Conservation (phyloP, 92 coral and sea anemone genomes). For the Palythoa caribaeorum region DNA sequence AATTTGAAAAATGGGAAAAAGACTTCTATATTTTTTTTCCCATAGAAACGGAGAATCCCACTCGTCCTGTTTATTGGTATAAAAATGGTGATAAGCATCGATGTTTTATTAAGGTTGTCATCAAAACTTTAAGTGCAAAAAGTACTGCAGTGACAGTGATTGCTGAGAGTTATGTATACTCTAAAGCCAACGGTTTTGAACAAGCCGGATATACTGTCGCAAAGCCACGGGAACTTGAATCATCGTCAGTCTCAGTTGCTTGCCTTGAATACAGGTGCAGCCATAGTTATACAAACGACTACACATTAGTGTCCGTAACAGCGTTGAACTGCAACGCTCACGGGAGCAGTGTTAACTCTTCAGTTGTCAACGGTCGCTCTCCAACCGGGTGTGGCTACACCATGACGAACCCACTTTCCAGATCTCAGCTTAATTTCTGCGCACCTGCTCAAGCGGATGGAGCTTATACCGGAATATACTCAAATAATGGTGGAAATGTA, state of each 20-base stretch:
- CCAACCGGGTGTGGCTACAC: background rate
- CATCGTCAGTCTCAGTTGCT: background rate
- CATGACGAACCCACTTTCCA: background rate
- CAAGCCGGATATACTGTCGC: background rate
- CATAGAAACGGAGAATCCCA: background rate
- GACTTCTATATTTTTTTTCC: background rate
- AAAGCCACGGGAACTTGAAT: no score
- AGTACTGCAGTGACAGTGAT: background rate
- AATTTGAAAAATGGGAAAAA: background rate
- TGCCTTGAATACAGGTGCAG: constrained; percentile 7
- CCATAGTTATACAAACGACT: background rate
- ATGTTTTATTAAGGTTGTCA: background rate
- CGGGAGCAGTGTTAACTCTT: background rate
- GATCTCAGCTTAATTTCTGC: background rate
- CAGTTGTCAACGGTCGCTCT: background rate
- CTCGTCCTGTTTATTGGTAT: background rate
- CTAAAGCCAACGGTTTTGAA: background rate
- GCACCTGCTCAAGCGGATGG: background rate
- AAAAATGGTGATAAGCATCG: background rate
- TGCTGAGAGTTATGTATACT: background rate
- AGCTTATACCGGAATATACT: background rate
- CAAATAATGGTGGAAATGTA: background rate
- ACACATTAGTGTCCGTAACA: background rate
- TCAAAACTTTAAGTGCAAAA: background rate
- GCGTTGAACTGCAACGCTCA: background rate